Evolutionary conservation across 2,113 vertebrate species (phyloP), one percentile per base, ranked within the genome.

Genomic region (Perca schrenkii): DNA sequence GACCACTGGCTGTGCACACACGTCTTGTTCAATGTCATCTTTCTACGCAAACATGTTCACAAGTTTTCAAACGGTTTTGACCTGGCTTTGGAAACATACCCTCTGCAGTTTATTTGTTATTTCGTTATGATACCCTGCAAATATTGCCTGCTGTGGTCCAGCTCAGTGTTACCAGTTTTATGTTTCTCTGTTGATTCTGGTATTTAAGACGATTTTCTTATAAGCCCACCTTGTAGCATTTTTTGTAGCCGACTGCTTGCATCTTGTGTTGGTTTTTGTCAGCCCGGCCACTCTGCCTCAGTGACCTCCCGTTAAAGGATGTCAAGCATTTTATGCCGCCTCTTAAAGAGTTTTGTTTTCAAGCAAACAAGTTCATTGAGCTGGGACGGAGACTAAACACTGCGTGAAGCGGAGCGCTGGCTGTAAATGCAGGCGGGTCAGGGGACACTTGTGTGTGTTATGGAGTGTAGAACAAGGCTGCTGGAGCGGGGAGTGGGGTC

Each of bases 281-380:
- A 71, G 74, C 60, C 36, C 19, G 50, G 31, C 52, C 69, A 62
- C 85, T 85, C 58, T 49, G 75, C 77, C 68, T 58, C 69, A 13
- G 49, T 84, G 82, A 91, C 89, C 87, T 31, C 74, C 46, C 65
- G 19, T 87, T 31, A 90, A 91, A 85, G 17, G 34, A 87, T 78
- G 86, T 87, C 78, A 87, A 81, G 78, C 61, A 34, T 93, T 88
- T 94, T 65, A 93, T 62, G 61, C 0, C 3, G 2, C 71, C 88
- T 76, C 80, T 79, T 87, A 86, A 89, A 77, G 85, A 54, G 40
- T 28, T 69, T 31, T 79, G 52, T 65, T 79, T 87, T 62, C 31
- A 82, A 66, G 73, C 63, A 86, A 87, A 88, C 83, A 83, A 46
- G 61, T 63, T 65, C 47, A 64, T 67, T 16, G 82, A 80, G 65